Evolutionary conservation across 2,113 vertebrate genomes (phyloP).

Genomic region (Epinephelus lanceolatus): DNA sequence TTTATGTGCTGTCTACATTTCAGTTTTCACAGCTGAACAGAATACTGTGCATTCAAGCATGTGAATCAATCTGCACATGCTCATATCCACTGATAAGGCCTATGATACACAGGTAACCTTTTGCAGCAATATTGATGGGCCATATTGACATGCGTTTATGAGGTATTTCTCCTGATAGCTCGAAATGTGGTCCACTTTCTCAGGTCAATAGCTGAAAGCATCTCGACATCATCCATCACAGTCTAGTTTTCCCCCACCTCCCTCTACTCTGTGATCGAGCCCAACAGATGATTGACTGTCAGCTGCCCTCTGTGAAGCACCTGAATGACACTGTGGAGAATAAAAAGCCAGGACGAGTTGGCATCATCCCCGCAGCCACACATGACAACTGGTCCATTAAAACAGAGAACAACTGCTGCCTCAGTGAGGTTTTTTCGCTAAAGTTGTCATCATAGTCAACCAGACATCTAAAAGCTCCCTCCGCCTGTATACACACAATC

Average conservation of each 20-base stretch:
- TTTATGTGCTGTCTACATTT: not conserved
- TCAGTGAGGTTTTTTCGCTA: constrained; percentile 33
- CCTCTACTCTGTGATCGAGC: constrained; percentile 42
- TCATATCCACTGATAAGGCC: constrained; percentile 17
- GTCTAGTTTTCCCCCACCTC: constrained; percentile 57
- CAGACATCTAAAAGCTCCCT: constrained; percentile 35
- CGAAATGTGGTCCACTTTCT: constrained; percentile 47
- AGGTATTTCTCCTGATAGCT: constrained; percentile 61
- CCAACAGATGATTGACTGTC: constrained; percentile 75
- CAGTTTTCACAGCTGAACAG: constrained; percentile 25
- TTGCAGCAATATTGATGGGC: constrained; percentile 45
- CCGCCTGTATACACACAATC: not conserved
- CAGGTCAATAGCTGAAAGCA: constrained; percentile 72
- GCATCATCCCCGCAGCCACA: constrained; percentile 32
- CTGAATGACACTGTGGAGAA: constrained; percentile 44
- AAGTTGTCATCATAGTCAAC: constrained; percentile 40
- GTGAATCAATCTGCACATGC: constrained; percentile 38
- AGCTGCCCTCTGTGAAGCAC: constrained; percentile 61
- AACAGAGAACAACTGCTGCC: constrained; percentile 39
- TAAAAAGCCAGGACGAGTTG: constrained; percentile 43
- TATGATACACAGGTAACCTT: constrained; percentile 52
- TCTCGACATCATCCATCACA: constrained; percentile 72
- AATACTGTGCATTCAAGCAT: constrained; percentile 20
- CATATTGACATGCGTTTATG: constrained; percentile 61
- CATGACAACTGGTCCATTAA: constrained; percentile 57